Evolutionary conservation across 2,888 invertebrate genomes (phyloP).

Genomic region (Cremastobaeus sp.): DNA sequence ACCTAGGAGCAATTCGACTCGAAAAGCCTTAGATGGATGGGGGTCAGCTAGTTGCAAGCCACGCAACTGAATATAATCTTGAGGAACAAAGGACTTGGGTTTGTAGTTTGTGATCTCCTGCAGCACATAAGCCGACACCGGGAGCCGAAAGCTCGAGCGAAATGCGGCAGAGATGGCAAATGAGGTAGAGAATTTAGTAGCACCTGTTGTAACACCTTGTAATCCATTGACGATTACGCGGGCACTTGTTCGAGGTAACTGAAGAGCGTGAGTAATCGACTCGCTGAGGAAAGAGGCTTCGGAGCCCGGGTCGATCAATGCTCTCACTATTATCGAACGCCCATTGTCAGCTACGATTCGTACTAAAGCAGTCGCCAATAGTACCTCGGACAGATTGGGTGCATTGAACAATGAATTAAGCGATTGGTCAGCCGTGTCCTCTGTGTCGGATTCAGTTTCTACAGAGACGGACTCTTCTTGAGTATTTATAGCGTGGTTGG

Average conservation of each 20-base stretch:
- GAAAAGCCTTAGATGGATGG: background rate
- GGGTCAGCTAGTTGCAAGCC: background rate
- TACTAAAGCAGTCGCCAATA: too few relatives aligned
- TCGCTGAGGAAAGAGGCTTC: constrained; percentile 52
- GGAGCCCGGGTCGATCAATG: too few relatives aligned
- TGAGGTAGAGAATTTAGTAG: background rate
- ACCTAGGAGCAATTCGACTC: too few relatives aligned
- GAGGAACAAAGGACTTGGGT: too few relatives aligned
- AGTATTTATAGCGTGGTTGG: too few relatives aligned
- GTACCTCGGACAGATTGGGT: too few relatives aligned
- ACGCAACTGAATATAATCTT: background rate
- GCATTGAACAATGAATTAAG: too few relatives aligned
- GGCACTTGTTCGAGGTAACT: constrained; percentile 5
- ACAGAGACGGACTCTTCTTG: too few relatives aligned
- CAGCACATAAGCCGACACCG: background rate
- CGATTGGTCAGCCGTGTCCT: too few relatives aligned
- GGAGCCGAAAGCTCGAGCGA: background rate
- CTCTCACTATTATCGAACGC: too few relatives aligned
- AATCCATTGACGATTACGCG: background rate
- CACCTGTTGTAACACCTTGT: background rate
- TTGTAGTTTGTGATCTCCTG: too few relatives aligned
- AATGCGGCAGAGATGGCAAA: background rate
- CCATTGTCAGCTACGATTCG: background rate
- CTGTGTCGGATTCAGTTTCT: too few relatives aligned
- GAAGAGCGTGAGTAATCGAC: constrained; percentile 34